Conservation (phyloP, 1,140 invertebrate genomes). For the Trinorchestia longiramus region DNA sequence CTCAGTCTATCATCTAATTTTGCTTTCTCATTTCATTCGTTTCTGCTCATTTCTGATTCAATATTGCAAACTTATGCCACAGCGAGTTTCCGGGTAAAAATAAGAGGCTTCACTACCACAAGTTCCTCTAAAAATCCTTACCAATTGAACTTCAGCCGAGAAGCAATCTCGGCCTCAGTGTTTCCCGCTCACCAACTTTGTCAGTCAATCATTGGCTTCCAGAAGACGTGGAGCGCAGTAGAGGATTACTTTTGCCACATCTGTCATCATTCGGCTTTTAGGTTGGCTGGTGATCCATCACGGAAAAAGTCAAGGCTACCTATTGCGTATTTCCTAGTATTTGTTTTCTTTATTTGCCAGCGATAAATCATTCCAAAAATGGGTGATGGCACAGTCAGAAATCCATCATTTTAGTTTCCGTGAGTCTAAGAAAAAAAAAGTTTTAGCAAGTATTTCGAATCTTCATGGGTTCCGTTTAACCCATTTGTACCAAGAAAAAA, state of each 20-base stretch:
- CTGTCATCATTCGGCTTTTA: neutral
- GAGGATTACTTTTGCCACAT: neutral
- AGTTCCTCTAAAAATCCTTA: neutral
- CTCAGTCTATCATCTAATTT: neutral
- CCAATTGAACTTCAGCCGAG: neutral
- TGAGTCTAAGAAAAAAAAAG: too few relatives aligned
- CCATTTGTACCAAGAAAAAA: too few relatives aligned
- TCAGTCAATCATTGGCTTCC: neutral
- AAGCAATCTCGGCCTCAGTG: neutral
- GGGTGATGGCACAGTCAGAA: too few relatives aligned
- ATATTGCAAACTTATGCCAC: neutral
- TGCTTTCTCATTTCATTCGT: neutral
- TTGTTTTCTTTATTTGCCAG: too few relatives aligned
- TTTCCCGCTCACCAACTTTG: neutral
- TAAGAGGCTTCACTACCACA: neutral
- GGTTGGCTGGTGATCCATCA: neutral
- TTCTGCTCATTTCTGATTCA: neutral
- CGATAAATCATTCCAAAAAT: too few relatives aligned
- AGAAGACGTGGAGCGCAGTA: neutral
- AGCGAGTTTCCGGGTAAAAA: neutral
- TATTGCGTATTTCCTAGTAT: too few relatives aligned
- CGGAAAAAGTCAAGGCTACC: neutral
- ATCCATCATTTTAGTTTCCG: too few relatives aligned
- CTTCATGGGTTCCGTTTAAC: too few relatives aligned
- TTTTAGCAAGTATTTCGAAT: too few relatives aligned